These are phyloP conservation scores for Drosophila siamana DNA, from an alignment of 2,888 invertebrate genomes.

Conservation along the genomic window DNA sequence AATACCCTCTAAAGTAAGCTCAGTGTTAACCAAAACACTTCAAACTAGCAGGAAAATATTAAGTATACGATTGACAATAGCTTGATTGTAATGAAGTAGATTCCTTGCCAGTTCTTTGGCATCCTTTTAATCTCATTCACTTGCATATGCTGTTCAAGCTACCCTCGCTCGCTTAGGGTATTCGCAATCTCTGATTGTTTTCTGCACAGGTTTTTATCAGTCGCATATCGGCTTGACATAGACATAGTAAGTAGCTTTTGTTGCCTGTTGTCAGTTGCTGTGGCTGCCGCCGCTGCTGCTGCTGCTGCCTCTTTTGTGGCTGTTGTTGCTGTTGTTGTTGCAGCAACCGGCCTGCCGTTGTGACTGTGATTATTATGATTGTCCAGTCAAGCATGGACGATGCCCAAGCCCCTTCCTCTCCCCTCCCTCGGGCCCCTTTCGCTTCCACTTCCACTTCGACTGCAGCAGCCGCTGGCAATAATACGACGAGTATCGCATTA, in stretches of 20 bases:
- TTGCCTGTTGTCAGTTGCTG: slow-evolving; percentile 66
- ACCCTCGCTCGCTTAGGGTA: slow-evolving; percentile 46
- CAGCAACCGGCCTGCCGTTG: slow-evolving; percentile 46
- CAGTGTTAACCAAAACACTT: too few species aligned
- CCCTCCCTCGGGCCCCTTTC: slow-evolving; percentile 14
- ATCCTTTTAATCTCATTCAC: background rate
- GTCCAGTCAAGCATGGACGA: slow-evolving; percentile 80
- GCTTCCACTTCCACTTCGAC: slow-evolving; percentile 29
- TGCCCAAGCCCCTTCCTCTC: slow-evolving; percentile 37
- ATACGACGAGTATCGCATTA: slow-evolving; percentile 51
- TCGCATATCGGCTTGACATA: slow-evolving; percentile 78
- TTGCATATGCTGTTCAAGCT: background rate
- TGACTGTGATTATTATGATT: slow-evolving; percentile 81
- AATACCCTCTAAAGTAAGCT: slow-evolving; percentile 44
- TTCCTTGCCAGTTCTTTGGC: too few species aligned
- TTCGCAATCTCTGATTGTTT: slow-evolving; percentile 67
- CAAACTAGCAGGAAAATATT: too few species aligned
- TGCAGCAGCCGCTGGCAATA: slow-evolving; percentile 30
- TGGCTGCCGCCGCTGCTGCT: slow-evolving; percentile 29
- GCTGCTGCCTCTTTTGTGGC: slow-evolving; percentile 33
- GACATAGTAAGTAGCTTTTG: slow-evolving; percentile 81
- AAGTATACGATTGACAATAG: too few species aligned
- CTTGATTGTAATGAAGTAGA: too few species aligned
- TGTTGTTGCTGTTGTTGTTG: slow-evolving; percentile 42
- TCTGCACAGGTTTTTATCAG: slow-evolving; percentile 74